Conservation (phyloP, 2,797 vertebrate species). For the Rhinoraja longicauda region DNA sequence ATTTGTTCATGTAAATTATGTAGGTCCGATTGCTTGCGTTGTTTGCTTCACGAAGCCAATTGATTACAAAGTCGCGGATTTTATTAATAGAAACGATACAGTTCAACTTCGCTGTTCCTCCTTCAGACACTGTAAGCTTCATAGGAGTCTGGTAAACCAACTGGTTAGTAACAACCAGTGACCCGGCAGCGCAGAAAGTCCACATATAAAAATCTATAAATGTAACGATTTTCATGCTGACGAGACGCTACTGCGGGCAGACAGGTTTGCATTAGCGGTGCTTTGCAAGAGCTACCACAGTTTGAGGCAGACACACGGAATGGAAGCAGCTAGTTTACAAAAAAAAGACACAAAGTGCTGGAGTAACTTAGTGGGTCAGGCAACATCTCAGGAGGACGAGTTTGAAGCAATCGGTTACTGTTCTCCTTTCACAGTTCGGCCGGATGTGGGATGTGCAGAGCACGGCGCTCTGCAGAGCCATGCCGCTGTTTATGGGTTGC, state of each 20-base stretch:
- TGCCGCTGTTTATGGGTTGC: not conserved
- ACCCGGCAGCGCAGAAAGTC: not conserved
- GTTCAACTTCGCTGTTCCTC: not conserved
- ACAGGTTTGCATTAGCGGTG: not conserved
- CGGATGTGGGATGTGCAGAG: not conserved
- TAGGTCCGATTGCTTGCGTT: not conserved
- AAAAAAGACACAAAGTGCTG: no score
- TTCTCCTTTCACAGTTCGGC: not conserved
- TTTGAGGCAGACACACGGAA: not conserved
- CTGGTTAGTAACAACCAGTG: not conserved
- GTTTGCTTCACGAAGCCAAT: not conserved
- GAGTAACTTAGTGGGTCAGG: no score
- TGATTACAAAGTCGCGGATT: not conserved
- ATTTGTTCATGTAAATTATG: not conserved
- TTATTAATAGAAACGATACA: not conserved
- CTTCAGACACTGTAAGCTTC: not conserved
- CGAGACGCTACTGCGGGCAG: no score
- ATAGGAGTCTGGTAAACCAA: not conserved
- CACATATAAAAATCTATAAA: not conserved
- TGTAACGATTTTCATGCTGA: not conserved
- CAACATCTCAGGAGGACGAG: no score
- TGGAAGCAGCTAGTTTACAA: no score
- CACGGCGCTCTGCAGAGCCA: not conserved
- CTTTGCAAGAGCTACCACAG: not conserved
- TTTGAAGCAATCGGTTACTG: not conserved